Evolutionary conservation across 1,140 invertebrate species (phyloP).

Genomic region (Calliphora vicina): DNA sequence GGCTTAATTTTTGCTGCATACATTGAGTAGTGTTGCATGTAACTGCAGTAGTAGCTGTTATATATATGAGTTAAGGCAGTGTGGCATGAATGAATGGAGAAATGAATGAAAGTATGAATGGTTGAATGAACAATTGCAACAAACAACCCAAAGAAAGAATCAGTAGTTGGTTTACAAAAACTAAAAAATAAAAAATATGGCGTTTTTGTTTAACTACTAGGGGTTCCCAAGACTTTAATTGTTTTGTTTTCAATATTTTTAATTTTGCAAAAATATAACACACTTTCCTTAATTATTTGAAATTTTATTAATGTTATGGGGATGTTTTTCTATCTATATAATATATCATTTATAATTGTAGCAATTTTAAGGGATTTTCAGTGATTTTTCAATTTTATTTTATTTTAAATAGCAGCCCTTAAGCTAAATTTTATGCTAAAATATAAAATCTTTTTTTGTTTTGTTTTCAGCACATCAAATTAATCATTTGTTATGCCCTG

Average conservation of each 20-base stretch:
- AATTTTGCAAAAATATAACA: too few species aligned
- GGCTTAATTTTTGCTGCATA: neutral
- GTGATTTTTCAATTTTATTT: too few species aligned
- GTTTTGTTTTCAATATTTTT: too few species aligned
- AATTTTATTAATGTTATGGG: too few species aligned
- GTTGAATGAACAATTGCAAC: neutral
- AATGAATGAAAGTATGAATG: neutral
- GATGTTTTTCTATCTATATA: too few species aligned
- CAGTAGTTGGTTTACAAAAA: neutral
- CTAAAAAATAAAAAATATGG: neutral
- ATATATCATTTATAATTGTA: too few species aligned
- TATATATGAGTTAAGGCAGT: neutral
- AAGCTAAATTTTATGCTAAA: neutral
- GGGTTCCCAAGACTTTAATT: neutral
- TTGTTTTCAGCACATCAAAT: slow-evolving; percentile 16
- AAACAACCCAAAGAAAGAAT: neutral
- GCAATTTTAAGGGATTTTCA: too few species aligned
- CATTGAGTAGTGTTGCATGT: too few species aligned
- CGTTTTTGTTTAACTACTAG: neutral
- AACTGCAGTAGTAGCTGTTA: too few species aligned
- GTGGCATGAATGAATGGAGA: neutral
- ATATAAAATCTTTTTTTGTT: neutral
- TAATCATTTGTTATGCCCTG: slow-evolving; percentile 17
- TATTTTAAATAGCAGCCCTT: neutral
- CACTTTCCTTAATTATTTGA: too few species aligned